Percentiles rank a stretch among this genome's conserved stretches.
Evolutionary conservation across 2,113 vertebrate species (phyloP).

Genomic region (Oreotrochilus melanogaster): DNA sequence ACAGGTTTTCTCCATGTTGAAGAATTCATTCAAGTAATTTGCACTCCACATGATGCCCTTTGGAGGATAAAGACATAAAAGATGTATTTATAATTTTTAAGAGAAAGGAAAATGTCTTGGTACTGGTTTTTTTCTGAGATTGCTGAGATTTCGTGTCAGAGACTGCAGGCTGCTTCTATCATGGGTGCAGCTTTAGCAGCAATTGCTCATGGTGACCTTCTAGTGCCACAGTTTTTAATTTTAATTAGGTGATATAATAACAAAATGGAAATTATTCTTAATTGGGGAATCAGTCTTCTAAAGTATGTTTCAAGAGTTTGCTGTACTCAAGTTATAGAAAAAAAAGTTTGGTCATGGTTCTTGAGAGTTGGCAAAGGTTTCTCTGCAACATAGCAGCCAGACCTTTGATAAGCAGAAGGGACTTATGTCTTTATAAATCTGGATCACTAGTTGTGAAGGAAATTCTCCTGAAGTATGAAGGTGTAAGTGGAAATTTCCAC

Average conservation of each 20-base stretch:
- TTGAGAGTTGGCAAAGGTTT: background rate
- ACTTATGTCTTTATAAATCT: background rate
- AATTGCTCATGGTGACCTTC: constrained; percentile 3
- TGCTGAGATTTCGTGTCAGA: constrained; percentile 32
- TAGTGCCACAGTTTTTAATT: background rate
- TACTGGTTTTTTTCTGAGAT: background rate
- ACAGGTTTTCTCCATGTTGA: background rate
- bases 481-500: background rate
- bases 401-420: background rate
- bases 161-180: constrained; percentile 10
- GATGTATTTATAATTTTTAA: background rate
- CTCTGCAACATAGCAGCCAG: background rate
- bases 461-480: background rate
- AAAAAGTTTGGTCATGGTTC: background rate
- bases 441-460: background rate
- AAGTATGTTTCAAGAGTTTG: background rate
- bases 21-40: background rate
- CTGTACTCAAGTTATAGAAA: background rate
- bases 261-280: background rate
- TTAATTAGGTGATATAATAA: constrained; percentile 5
- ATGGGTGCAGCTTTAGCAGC: background rate
- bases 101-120: background rate
- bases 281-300: background rate
- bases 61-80: background rate
- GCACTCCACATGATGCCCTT: background rate